Percentiles rank a stretch among this genome's conserved stretches.
These are phyloP conservation scores for Chrysomela aeneicollis DNA, from an alignment of 2,888 invertebrate species.

Conservation along the genomic window DNA sequence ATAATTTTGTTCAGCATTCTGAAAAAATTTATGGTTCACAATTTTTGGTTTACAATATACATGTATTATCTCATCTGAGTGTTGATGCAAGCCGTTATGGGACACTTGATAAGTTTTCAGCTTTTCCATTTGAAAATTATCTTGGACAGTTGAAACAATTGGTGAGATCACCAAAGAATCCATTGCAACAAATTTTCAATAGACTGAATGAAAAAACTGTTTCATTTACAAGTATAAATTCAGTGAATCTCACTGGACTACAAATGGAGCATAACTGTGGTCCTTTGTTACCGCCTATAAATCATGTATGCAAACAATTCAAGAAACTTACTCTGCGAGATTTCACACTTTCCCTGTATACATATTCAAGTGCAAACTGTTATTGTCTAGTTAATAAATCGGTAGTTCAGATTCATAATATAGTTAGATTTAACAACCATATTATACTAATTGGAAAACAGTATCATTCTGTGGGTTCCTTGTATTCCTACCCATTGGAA, in stretches of 20 bases:
- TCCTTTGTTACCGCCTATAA: not conserved
- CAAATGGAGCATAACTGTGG: not conserved
- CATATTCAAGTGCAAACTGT: slow-evolving; percentile 1
- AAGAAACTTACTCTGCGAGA: not conserved
- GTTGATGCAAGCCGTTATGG: slow-evolving; percentile 36
- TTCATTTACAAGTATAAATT: not conserved
- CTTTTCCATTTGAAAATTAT: too few relatives aligned
- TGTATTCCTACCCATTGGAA: slow-evolving; percentile 1
- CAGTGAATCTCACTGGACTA: not conserved
- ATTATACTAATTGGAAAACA: not conserved
- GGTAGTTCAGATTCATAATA: not conserved
- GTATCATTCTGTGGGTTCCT: too few relatives aligned
- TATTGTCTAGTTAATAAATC: not conserved
- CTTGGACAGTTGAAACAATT: too few relatives aligned
- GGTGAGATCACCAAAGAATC: slow-evolving; percentile 27
- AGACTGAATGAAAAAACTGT: slow-evolving; percentile 5
- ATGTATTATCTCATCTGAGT: slow-evolving; percentile 34
- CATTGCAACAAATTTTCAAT: slow-evolving; percentile 27
- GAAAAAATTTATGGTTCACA: slow-evolving; percentile 32
- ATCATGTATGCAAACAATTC: not conserved
- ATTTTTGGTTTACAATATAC: slow-evolving; percentile 35
- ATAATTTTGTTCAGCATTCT: slow-evolving; percentile 4
- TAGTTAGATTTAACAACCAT: not conserved
- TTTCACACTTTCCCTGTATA: not conserved
- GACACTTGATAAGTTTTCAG: slow-evolving; percentile 33